These are phyloP conservation scores for Apotomis betuletana DNA, from an alignment of 2,888 invertebrate species.

Conservation along the genomic window DNA sequence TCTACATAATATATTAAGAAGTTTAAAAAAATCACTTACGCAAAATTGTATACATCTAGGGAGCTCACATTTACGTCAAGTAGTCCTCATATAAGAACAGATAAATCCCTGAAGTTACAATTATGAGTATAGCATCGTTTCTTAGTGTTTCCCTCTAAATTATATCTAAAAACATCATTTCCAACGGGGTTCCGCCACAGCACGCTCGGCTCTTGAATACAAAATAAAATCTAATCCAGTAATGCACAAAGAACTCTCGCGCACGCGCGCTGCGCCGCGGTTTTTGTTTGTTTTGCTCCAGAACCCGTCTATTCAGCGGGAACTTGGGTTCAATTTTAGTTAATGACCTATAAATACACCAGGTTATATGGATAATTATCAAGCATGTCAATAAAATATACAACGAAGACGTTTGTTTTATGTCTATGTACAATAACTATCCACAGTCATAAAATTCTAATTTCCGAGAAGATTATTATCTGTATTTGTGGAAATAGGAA, in stretches of 20 bases:
- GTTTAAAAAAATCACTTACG: no score
- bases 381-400: no score
- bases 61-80: no score
- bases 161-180: constrained; percentile 32
- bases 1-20: no score
- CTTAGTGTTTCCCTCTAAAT: constrained; percentile 12
- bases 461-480: no score
- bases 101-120: neutral
- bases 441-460: no score
- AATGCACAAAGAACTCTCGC: constrained; percentile 37
- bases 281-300: constrained; percentile 38
- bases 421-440: no score
- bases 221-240: constrained; percentile 42
- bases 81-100: neutral
- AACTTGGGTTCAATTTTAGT: constrained; percentile 23
- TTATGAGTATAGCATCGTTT: neutral
- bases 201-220: constrained; percentile 37
- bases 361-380: neutral
- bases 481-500: no score
- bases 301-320: constrained; percentile 21
- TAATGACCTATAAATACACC: constrained; percentile 21
- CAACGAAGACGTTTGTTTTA: no score
- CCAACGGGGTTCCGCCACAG: constrained; percentile 16
- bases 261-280: constrained; percentile 25
- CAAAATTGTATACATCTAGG: no score